Evolutionary conservation across 2,888 invertebrate species (phyloP).

Genomic region (Macrophya annulata): DNA sequence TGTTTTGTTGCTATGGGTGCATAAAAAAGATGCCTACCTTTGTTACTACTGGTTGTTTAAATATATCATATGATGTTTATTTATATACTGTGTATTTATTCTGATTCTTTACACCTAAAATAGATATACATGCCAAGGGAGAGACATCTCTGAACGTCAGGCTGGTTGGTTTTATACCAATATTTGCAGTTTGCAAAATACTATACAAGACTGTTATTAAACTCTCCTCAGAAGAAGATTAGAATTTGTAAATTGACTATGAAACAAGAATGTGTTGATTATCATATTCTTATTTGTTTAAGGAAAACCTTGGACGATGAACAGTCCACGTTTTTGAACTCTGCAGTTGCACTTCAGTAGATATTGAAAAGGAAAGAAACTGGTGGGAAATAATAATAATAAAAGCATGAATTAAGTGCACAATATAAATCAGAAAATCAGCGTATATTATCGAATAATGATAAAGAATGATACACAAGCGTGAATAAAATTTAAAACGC

Average conservation of each 20-base stretch:
- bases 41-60: constrained; percentile 76
- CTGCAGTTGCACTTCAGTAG: not conserved
- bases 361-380: not conserved
- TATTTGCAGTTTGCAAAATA: not conserved
- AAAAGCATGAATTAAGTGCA: not conserved
- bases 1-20: constrained; percentile 71
- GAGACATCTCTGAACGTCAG: not conserved
- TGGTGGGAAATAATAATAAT: constrained; percentile 17
- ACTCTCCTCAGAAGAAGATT: not conserved
- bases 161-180: not conserved
- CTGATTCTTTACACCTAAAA: constrained; percentile 1
- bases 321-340: not conserved
- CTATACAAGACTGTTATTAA: not conserved
- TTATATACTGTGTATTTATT: constrained; percentile 51
- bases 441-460: constrained; percentile 62
- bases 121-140: not conserved
- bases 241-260: constrained; percentile 1
- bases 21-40: constrained; percentile 73
- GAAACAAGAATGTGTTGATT: not conserved
- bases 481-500: constrained; percentile 59
- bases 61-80: constrained; percentile 68
- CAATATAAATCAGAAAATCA: constrained; percentile 56
- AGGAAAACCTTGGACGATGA: not conserved
- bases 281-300: not conserved
- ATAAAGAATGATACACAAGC: constrained; percentile 60